phyloP scores from a whole-genome alignment of 1,140 invertebrate genomes.

The Hycleus phaleratus region DNA sequence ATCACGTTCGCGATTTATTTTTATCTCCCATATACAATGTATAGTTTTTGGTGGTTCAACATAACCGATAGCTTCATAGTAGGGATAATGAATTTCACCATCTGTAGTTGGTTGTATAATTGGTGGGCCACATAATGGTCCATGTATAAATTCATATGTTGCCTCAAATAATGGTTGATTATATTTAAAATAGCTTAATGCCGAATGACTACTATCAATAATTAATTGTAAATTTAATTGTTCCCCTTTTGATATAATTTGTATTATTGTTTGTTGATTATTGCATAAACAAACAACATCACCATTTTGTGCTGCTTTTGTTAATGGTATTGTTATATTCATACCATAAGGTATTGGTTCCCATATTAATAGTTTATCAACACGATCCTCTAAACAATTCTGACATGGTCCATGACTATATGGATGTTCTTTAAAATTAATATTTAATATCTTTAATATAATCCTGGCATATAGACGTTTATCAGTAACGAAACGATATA shows the following conservation, averaged over 20 bases:
- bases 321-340: slow-evolving; percentile 45
- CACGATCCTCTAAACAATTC: slow-evolving; percentile 74
- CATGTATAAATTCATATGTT: slow-evolving; percentile 78
- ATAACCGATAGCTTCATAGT: slow-evolving; percentile 72
- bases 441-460: slow-evolving; percentile 60
- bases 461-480: slow-evolving; percentile 70
- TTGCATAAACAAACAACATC: slow-evolving; percentile 57
- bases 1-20: slow-evolving; percentile 70
- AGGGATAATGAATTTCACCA: slow-evolving; percentile 76
- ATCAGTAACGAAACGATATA: slow-evolving; percentile 76
- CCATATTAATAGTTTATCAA: slow-evolving; percentile 72
- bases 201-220: slow-evolving; percentile 72
- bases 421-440: slow-evolving; percentile 66
- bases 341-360: slow-evolving; percentile 51
- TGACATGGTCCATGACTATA: slow-evolving; percentile 72
- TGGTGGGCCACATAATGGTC: slow-evolving; percentile 76
- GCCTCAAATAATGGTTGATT: slow-evolving; percentile 72
- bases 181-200: slow-evolving; percentile 80
- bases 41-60: slow-evolving; percentile 65
- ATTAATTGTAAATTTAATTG: slow-evolving; percentile 69
- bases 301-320: slow-evolving; percentile 46
- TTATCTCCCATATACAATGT: slow-evolving; percentile 81
- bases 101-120: slow-evolving; percentile 67
- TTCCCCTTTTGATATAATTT: slow-evolving; percentile 67
- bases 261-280: slow-evolving; percentile 48